Evolutionary conservation across 2,888 invertebrate species (phyloP), one percentile per base, ranked within the genome.

Genomic region (Cheilosia vulpina): DNA sequence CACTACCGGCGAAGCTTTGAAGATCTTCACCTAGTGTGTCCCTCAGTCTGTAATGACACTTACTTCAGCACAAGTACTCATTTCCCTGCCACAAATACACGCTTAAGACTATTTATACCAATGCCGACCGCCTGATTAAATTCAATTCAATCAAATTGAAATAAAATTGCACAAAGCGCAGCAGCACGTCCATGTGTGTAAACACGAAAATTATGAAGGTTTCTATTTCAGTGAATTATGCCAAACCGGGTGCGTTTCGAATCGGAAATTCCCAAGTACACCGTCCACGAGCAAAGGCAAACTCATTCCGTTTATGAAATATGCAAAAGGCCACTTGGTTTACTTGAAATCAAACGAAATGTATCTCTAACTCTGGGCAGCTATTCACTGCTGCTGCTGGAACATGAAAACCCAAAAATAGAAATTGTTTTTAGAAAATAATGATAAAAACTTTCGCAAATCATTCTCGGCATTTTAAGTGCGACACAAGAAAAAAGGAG

Each of bases 181-280:
- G 13, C 58, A 27, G 27, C 27, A 34, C 31, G 19, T 58, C 57
- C n/a, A 4, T 9, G 19, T 38, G n/a, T 52, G 38, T 45, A 15
- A 57, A 57, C 71, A 65, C 41, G 57, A 38, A 45, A 24, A 50
- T 52, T 53, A 63, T 55, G 17, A 75, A 80, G 73, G 68, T 75
- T 68, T 68, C 75, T 75, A 60, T 75, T 55, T 41, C 66, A 75
- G 27, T 75, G 66, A 73, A 57, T 50, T 68, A 68, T 72, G 57
- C 66, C 62, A 45, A 31, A 57, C 45, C 24, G 27, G 34, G 47
- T 38, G 73, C 65, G 38, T 57, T 31, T 55, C 45, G 47, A 9
- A 45, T 41, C 27, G 27, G 38, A 65, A 71, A 62, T 45, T 34
- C 43, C 55, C 60, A 73, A 68, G 62, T 69, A 31, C 38, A 17